Percentiles rank a stretch among this genome's conserved stretches.
These are phyloP conservation scores for Panzeria rudis DNA, from an alignment of 2,888 invertebrate species.

Conservation along the genomic window DNA sequence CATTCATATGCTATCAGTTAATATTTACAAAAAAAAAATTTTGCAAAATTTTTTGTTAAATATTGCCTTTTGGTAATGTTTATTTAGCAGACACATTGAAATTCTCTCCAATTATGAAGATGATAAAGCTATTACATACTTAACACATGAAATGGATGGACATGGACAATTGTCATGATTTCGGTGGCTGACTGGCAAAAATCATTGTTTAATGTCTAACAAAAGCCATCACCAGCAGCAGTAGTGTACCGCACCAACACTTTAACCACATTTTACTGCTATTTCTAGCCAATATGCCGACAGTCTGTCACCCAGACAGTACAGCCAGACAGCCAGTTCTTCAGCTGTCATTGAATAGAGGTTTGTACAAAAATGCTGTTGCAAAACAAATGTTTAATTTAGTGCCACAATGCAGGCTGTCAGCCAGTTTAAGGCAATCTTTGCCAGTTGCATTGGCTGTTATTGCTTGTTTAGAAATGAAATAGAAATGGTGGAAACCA, in stretches of 20 bases:
- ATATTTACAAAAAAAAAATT: slow-evolving; percentile 11
- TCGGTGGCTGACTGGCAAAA: slow-evolving; percentile 29
- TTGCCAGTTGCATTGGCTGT: background rate
- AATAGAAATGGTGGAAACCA: slow-evolving; percentile 20
- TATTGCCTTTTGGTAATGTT: slow-evolving; percentile 1
- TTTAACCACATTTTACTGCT: slow-evolving; percentile 11
- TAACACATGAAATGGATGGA: slow-evolving; percentile 1
- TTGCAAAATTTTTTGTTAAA: slow-evolving; percentile 2
- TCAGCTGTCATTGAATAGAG: slow-evolving; percentile 7
- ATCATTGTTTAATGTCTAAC: slow-evolving; percentile 30
- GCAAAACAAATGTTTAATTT: slow-evolving; percentile 34
- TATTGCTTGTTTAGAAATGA: slow-evolving; percentile 9
- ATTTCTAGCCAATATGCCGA: slow-evolving; percentile 27
- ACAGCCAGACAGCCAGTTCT: too few species aligned
- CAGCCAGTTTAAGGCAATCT: slow-evolving; percentile 7
- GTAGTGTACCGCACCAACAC: slow-evolving; percentile 1
- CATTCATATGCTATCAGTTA: slow-evolving; percentile 18
- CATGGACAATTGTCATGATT: slow-evolving; percentile 30
- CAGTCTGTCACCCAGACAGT: slow-evolving; percentile 25
- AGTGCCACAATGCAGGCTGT: slow-evolving; percentile 17
- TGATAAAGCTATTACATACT: slow-evolving; percentile 15
- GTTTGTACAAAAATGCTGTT: slow-evolving; percentile 12
- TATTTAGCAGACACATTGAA: background rate
- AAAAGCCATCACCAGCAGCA: slow-evolving; percentile 34
- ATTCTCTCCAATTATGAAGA: background rate